These are phyloP conservation scores for Eulemur rubriventer DNA, from an alignment of 2,797 vertebrate genomes.

Conservation along the genomic window DNA sequence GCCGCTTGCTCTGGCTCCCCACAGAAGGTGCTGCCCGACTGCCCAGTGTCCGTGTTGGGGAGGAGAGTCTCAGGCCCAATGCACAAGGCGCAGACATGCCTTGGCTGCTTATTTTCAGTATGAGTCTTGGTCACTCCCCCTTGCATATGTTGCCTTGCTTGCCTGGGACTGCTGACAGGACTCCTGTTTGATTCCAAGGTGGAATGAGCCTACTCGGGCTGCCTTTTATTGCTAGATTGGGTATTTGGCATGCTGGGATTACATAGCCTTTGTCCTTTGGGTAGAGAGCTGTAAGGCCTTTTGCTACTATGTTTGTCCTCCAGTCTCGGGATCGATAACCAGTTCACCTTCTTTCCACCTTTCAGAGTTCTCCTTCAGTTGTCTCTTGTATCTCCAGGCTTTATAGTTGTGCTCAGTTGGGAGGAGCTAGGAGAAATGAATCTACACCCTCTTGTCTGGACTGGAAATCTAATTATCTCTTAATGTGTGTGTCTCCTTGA, in stretches of 20 bases:
- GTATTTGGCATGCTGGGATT: background rate
- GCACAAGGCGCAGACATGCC: background rate
- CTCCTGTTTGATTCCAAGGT: background rate
- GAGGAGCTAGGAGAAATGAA: background rate
- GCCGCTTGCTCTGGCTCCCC: background rate
- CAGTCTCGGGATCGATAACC: background rate
- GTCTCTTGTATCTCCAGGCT: background rate
- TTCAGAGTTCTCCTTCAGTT: background rate
- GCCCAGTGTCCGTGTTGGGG: rapidly evolving
- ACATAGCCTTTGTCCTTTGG: no score
- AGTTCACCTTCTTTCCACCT: background rate
- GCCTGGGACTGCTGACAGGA: background rate
- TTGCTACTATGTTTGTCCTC: background rate
- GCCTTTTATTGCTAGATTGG: background rate
- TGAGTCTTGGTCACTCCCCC: background rate
- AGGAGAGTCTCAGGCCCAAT: background rate
- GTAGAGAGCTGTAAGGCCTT: background rate
- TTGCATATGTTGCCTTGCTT: background rate
- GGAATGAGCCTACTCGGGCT: background rate
- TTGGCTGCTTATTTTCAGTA: background rate
- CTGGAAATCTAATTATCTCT: background rate
- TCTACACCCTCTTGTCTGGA: background rate
- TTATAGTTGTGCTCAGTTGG: background rate
- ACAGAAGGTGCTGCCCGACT: background rate
- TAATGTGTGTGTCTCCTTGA: background rate